Base-by-base conservation (phyloP, 2,888 invertebrate species). In the Glomeris marginata region DNA sequence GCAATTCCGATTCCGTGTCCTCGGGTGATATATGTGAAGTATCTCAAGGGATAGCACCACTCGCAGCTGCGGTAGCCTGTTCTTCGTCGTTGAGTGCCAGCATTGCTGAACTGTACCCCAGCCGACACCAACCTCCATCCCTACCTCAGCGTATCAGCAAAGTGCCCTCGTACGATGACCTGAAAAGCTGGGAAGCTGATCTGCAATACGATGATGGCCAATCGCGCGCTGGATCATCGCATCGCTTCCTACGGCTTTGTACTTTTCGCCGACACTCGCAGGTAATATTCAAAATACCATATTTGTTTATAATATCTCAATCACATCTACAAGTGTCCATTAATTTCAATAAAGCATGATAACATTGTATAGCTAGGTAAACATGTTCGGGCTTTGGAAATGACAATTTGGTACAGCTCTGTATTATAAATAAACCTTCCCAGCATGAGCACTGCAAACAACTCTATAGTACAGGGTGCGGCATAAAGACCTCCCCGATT, bases 31-130 rank as follows among this genome's bases (percentile, higher is more conserved):
- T 20, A 41, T 46, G 16, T 47, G 49, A 16, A 49, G 50, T 2
- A 28, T n/a, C n/a, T n/a, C n/a, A n/a, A n/a, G n/a, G n/a, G n/a
- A n/a, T n/a, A n/a, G n/a, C n/a, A n/a, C n/a, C n/a, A n/a, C n/a
- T n/a, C 21, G 10, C 33, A 11, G 49, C 45, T 22, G 35, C 49
- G 4, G 40, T 18, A n/a, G 36, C 45, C 13, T 43, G 50, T 11
- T 47, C 50, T n/a, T 50, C 52, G 6, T 41, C 52, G 33, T 36
- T 52, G 35, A 52, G 52, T 44, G 50, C 52, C 36, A 50, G 50
- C 41, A 40, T 52, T n/a, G 50, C 34, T 18, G 52, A 52, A 20
- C 47, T 52, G 28, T 36, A 41, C 34, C n/a, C 41, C 38, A 21
- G 41, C 28, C n/a, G 22, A 13, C 50, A 13, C 20, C 33, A 21